Evolutionary conservation across 2,113 vertebrate genomes (phyloP).

Genomic region (Rhombomys opimus): DNA sequence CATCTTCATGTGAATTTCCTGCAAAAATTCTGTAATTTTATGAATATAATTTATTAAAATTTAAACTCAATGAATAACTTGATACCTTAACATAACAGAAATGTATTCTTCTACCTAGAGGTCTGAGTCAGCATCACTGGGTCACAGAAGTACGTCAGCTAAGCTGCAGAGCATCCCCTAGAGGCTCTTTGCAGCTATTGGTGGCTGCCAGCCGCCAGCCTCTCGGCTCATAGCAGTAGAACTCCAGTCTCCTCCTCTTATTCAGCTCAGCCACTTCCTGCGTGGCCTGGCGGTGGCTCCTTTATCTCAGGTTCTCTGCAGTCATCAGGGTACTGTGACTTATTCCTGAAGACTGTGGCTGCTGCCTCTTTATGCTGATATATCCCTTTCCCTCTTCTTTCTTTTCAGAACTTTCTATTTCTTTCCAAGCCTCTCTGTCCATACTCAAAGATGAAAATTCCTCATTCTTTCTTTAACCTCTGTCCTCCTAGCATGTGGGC

Average conservation of each 20-base stretch:
- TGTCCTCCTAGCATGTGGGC: too few species aligned
- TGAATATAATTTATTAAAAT: neutral
- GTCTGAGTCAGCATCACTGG: neutral
- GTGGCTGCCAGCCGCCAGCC: too few species aligned
- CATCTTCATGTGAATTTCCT: neutral
- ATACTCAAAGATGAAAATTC: neutral
- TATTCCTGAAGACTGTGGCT: neutral
- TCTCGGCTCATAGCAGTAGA: neutral
- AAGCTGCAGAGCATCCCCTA: accelerated
- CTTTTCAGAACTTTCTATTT: neutral
- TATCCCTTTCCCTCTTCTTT: too few species aligned
- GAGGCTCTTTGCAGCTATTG: neutral
- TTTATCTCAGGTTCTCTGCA: too few species aligned
- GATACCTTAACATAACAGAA: neutral
- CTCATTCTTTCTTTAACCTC: neutral
- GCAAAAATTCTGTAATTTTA: neutral
- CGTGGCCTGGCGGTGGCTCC: too few species aligned
- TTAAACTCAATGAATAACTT: neutral
- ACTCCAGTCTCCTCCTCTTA: neutral
- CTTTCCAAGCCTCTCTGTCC: neutral
- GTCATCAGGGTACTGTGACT: neutral
- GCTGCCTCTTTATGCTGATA: neutral
- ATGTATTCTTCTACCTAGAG: neutral
- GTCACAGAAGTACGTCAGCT: too few species aligned
- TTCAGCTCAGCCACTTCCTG: accelerated